Percentiles rank a stretch among this genome's conserved stretches.
Evolutionary conservation across 1,140 invertebrate genomes (phyloP).

Genomic region (Lepidurus arcticus): DNA sequence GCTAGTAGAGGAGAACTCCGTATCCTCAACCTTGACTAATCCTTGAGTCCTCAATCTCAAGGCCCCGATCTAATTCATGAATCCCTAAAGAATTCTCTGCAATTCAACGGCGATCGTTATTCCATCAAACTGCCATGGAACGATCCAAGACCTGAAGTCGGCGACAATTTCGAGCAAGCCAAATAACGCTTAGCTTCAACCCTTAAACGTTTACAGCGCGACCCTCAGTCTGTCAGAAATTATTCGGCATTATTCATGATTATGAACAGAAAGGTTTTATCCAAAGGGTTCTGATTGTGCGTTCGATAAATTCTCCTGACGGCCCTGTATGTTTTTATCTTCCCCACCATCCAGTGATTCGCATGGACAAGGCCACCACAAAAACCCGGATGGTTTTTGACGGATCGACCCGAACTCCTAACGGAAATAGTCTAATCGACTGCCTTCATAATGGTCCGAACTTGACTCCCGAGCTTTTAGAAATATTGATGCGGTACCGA

Average conservation of each 20-base stretch:
- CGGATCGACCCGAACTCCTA: constrained; percentile 26
- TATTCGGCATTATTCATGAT: constrained; percentile 34
- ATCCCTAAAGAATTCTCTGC: background rate
- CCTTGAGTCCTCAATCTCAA: background rate
- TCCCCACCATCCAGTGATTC: background rate
- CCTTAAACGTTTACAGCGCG: too few relatives aligned
- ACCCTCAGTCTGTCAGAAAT: background rate
- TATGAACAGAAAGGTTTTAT: constrained; percentile 34
- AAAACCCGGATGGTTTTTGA: constrained; percentile 26
- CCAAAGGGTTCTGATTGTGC: constrained; percentile 31
- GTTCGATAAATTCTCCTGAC: background rate
- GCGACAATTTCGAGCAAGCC: too few relatives aligned
- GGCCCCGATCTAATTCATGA: background rate
- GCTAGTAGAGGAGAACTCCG: background rate
- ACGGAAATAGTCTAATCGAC: background rate
- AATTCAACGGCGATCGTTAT: background rate
- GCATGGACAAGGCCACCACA: background rate
- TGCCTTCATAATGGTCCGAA: constrained; percentile 9
- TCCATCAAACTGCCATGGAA: background rate
- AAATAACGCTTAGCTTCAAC: too few relatives aligned
- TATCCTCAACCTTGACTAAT: background rate
- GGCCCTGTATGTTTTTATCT: background rate
- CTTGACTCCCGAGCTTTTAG: background rate
- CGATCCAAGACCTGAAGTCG: background rate
- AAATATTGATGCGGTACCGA: background rate